Evolutionary conservation across 2,888 invertebrate genomes (phyloP).

Genomic region (Prosopocoilus inquinatus): DNA sequence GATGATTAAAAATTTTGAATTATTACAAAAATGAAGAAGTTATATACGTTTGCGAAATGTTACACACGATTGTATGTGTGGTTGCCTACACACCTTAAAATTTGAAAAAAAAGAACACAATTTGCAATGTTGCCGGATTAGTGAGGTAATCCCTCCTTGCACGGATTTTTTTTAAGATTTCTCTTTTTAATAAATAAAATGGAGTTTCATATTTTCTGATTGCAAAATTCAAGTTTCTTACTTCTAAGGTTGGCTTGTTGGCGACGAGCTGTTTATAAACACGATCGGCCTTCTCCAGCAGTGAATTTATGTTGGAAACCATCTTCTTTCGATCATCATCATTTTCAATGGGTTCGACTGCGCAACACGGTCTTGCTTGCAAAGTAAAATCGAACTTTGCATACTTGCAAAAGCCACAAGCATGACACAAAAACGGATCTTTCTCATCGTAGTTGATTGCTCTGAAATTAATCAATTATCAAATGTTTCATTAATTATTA

Average conservation of each 20-base stretch:
- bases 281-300: slow-evolving; percentile 91
- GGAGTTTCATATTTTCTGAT: too few species aligned
- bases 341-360: slow-evolving; percentile 95
- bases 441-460: slow-evolving; percentile 99
- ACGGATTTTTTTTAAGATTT: too few species aligned
- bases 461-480: slow-evolving; percentile 49
- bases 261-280: slow-evolving; percentile 88
- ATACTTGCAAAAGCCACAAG: slow-evolving; percentile 99
- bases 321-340: slow-evolving; percentile 97
- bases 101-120: too few species aligned
- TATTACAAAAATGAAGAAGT: too few species aligned
- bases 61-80: too few species aligned
- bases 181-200: too few species aligned
- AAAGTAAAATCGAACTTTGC: slow-evolving; percentile 97
- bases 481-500: too few species aligned
- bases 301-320: slow-evolving; percentile 83
- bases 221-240: slow-evolving; percentile 40
- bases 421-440: slow-evolving; percentile 97
- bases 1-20: too few species aligned
- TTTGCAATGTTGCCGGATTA: too few species aligned
- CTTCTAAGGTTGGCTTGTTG: slow-evolving; percentile 88
- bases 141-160: too few species aligned
- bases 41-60: too few species aligned
- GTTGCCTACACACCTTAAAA: too few species aligned
- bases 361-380: slow-evolving; percentile 88